Evolutionary conservation across 2,113 vertebrate species (phyloP), one percentile per base, ranked within the genome.

Genomic region (Bos indicus): DNA sequence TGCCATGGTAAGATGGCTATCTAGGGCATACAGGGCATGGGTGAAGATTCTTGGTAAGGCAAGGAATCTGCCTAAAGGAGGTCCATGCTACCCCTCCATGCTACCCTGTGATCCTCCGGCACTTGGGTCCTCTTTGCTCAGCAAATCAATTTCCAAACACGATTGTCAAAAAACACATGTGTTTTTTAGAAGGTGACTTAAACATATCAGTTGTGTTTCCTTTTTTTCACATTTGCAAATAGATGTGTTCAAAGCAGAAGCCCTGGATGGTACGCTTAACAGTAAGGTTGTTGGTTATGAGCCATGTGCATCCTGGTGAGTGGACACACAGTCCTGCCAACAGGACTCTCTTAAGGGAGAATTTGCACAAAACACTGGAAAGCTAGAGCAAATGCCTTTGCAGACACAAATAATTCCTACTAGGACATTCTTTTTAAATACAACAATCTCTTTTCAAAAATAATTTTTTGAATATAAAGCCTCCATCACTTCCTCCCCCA

Each of bases 11-110:
- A 51, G 77, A 59, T 19, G 59, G 5, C 10, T 28, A 0, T 36
- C 25, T 21, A 13, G 19, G 11, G 1, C 11, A 2, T 19, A 43
- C 13, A 6, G n/a, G 48, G 46, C 3, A 2, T 5, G 6, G 7
- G 28, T 19, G 25, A 30, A 21, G 36, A 43, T 3, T 26, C 36
- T 46, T 52, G 13, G 30, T 25, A 48, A 46, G 52, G 30, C 26
- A 60, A 28, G 21, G 15, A 26, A 23, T 56, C 51, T 48, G 67
- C 19, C 19, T 36, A 7, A 17, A 67, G 12, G 12, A 56, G 60
- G 60, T 5, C 26, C 9, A 6, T 14, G 25, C 26, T 52, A 7
- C 51, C 7, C 3, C 1, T 48, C 15, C 40, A 19, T 2, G 7
- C 48, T n/a, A 3, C 25, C 17, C 28, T 7, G 4, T 28, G n/a